Conservation (phyloP, 2,797 vertebrate species). For the Channa striata region DNA sequence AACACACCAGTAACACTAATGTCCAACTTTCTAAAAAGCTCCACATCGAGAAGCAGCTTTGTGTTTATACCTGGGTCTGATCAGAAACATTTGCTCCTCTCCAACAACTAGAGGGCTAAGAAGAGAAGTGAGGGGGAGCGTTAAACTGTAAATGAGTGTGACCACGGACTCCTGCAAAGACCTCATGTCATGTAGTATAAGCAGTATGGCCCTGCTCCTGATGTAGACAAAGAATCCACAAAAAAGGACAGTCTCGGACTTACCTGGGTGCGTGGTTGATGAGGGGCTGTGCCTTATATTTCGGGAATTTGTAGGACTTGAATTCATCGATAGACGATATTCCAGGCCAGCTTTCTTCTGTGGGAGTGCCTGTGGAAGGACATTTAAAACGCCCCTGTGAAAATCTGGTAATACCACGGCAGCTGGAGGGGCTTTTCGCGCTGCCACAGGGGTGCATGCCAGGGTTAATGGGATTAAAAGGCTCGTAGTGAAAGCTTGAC, state of each 20-base stretch:
- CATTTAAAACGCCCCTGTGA: conserved; percentile 50
- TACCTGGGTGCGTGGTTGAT: conserved; percentile 97
- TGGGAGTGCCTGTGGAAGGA: conserved; percentile 89
- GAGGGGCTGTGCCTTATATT: conserved; percentile 93
- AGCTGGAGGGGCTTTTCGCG: conserved; percentile 62
- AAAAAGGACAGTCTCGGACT: neutral
- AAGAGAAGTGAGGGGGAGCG: conserved; percentile 33
- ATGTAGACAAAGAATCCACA: neutral
- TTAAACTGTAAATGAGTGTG: conserved; percentile 15
- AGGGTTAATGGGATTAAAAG: conserved; percentile 62
- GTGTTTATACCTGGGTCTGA: conserved; percentile 63
- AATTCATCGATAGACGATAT: conserved; percentile 95
- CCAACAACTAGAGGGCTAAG: conserved; percentile 62
- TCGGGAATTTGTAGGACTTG: conserved; percentile 96
- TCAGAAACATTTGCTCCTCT: conserved; percentile 60
- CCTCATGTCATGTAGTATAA: conserved; percentile 1
- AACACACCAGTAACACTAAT: conserved; percentile 58
- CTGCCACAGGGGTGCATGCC: conserved; percentile 53
- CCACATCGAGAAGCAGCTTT: conserved; percentile 9
- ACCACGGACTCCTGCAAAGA: no score
- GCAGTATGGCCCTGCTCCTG: neutral
- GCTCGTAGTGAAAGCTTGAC: conserved; percentile 34
- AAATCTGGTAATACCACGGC: conserved; percentile 28
- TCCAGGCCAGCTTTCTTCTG: conserved; percentile 95
- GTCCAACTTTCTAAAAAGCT: conserved; percentile 35